phyloP scores from a whole-genome alignment of 2,113 vertebrate genomes.

The Verasper variegatus region DNA sequence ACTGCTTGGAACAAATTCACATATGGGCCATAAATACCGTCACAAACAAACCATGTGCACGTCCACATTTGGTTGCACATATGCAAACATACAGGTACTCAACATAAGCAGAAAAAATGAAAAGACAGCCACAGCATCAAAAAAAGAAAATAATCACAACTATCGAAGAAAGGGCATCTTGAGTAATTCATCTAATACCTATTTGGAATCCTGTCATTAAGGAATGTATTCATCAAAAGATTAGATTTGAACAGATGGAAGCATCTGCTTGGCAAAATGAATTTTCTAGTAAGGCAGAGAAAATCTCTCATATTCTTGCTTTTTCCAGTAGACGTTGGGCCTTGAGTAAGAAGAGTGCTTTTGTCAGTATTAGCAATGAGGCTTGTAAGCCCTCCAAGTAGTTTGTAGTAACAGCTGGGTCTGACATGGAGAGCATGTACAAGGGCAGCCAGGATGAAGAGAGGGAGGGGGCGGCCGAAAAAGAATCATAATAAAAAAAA shows the following conservation, averaged over 20 bases:
- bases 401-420: constrained; percentile 88
- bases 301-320: constrained; percentile 62
- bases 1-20: constrained; percentile 72
- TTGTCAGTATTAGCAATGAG: constrained; percentile 82
- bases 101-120: not conserved
- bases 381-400: constrained; percentile 84
- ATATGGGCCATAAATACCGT: constrained; percentile 82
- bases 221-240: constrained; percentile 67
- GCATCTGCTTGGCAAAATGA: constrained; percentile 71
- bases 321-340: constrained; percentile 73
- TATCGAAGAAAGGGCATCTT: constrained; percentile 59
- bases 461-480: constrained; percentile 67
- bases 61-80: constrained; percentile 47
- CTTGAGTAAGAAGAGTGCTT: constrained; percentile 79
- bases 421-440: constrained; percentile 86
- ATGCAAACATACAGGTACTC: constrained; percentile 28
- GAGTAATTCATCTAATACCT: constrained; percentile 66
- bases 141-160: constrained; percentile 54
- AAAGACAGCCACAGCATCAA: constrained; percentile 22
- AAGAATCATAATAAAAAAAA: constrained; percentile 42
- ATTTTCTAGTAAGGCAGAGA: constrained; percentile 57
- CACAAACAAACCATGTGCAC: constrained; percentile 72
- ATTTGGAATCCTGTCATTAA: constrained; percentile 60
- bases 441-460: constrained; percentile 81
- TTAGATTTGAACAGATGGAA: constrained; percentile 66